Evolutionary conservation across 2,113 vertebrate genomes (phyloP).

Genomic region (Globicephala melas): DNA sequence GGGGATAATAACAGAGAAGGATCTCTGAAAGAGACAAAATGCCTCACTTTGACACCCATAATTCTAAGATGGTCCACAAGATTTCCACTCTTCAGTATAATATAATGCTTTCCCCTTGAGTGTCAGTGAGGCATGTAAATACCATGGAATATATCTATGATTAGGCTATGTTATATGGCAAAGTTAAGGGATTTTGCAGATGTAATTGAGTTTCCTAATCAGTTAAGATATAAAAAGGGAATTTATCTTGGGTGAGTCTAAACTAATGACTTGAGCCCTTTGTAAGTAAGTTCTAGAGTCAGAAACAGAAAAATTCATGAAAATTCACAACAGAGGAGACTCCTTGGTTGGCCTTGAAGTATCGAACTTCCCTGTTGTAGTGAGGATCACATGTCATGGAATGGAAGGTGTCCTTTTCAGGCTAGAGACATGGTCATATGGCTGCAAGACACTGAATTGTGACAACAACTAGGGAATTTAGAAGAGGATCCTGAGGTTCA

Average conservation of each 20-base stretch:
- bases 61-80: neutral
- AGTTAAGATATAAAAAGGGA: neutral
- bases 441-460: neutral
- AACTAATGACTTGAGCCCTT: neutral
- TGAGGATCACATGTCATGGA: neutral
- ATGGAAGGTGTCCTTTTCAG: neutral
- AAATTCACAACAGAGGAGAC: neutral
- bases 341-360: neutral
- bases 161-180: neutral
- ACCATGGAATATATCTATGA: neutral
- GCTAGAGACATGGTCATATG: rapidly evolving
- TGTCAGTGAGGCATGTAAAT: neutral
- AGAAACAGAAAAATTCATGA: neutral
- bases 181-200: neutral
- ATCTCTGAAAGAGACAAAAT: neutral
- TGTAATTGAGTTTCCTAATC: neutral
- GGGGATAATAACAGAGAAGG: neutral
- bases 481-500: neutral
- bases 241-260: neutral
- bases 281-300: neutral
- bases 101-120: neutral
- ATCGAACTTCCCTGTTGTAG: neutral
- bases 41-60: no score
- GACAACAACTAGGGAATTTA: neutral
- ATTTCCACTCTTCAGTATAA: neutral